These are phyloP conservation scores for Gymnorhina tibicen DNA, from an alignment of 2,113 vertebrate genomes.

Conservation along the genomic window DNA sequence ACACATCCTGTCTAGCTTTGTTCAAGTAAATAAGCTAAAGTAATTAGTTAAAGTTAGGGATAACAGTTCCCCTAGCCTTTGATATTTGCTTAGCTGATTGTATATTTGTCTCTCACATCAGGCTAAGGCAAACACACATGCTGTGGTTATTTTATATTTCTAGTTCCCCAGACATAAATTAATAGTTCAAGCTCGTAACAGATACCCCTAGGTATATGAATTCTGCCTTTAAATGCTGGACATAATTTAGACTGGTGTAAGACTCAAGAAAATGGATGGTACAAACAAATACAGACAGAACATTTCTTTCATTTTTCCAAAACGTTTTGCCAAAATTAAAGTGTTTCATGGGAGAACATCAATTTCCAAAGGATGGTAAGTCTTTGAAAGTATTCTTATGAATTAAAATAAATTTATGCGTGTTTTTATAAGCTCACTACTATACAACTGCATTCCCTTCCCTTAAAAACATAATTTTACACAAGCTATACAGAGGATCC, in stretches of 20 bases:
- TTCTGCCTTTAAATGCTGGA: not conserved
- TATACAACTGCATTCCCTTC: not conserved
- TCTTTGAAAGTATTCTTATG: not conserved
- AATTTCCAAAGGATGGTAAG: not conserved
- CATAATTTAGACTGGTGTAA: not conserved
- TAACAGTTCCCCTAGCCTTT: not conserved
- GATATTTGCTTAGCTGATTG: conserved; percentile 24
- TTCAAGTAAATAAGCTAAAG: not conserved
- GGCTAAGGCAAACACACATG: not conserved
- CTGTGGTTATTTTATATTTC: not conserved
- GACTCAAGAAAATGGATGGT: not conserved
- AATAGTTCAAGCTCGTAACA: not conserved
- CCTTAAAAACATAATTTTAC: not conserved
- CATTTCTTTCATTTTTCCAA: not conserved
- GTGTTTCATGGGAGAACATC: not conserved
- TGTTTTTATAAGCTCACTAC: not conserved
- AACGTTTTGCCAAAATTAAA: not conserved
- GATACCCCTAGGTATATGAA: not conserved
- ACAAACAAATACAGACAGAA: not conserved
- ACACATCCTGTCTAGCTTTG: not conserved
- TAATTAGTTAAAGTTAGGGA: not conserved
- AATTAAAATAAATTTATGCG: not conserved
- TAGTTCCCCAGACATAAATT: not conserved
- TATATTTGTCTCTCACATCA: not conserved
- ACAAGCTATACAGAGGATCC: not conserved